Evolutionary conservation across 2,888 invertebrate species (phyloP), one percentile per base, ranked within the genome.

Genomic region (Drosophila mulleri): DNA sequence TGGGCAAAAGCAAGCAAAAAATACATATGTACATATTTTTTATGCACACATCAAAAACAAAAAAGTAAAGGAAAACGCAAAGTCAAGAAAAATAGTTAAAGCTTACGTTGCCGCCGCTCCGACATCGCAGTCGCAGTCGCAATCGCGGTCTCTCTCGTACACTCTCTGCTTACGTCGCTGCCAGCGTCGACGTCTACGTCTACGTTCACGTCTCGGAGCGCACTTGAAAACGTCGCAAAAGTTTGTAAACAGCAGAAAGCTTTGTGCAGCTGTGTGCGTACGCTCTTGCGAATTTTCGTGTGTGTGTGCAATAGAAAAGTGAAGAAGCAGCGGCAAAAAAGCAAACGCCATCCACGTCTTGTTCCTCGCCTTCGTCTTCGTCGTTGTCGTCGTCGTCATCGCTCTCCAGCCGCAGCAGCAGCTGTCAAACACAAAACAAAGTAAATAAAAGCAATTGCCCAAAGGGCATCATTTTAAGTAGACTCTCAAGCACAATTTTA

Each of bases 141-240:
- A 23, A 35, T 37, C 39, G 53, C 53, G 53, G 39, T 23, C 47
- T 57, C 48, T 56, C 66, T 45, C 59, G 54, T 63, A 45, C 44
- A 35, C 50, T 52, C 72, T 60, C 57, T 56, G 32, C 61, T 57
- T 50, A 63, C 87, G 69, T 67, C 77, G 68, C 80, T 67, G 81
- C 58, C 61, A 52, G 20, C 66, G 75, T 45, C 72, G 47, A 26
- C 58, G 69, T 62, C 60, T 23, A 44, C 45, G 63, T 66, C 70
- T 44, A 57, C 67, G 67, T 67, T 20, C 50, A 67, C 72, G 68
- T 68, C 66, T 71, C 62, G 78, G 69, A 78, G 86, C 87, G 89
- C 83, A 88, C 80, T 89, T 89, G 86, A 83, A 83, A 84, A 88
- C 83, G 90, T 90, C 90, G 90, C 83, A 84, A 84, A 84, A 84